Conservation (phyloP, 2,113 vertebrate species). For the Platichthys flesus region DNA sequence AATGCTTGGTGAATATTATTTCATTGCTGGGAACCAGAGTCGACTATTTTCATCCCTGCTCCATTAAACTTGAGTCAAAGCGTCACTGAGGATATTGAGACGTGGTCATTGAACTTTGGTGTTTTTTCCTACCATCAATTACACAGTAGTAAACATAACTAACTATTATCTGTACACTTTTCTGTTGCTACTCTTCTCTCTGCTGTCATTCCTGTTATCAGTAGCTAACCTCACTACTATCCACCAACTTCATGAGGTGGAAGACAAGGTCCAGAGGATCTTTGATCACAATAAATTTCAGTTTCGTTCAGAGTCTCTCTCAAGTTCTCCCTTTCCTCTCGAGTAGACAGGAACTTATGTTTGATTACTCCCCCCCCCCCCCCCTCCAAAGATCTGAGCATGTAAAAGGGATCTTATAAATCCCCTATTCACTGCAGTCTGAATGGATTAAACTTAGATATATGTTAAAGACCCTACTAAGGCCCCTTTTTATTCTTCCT, state of each 20-base stretch:
- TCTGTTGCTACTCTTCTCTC: background rate
- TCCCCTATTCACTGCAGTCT: constrained; percentile 28
- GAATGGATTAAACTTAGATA: constrained; percentile 33
- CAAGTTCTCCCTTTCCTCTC: constrained; percentile 37
- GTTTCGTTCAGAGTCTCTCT: constrained; percentile 39
- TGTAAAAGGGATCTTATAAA: constrained; percentile 30
- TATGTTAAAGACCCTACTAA: constrained; percentile 2
- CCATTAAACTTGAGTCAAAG: background rate
- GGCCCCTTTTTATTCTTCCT: constrained; percentile 21
- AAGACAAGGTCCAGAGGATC: constrained; percentile 39
- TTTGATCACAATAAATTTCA: constrained; percentile 40
- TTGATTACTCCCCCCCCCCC: constrained; percentile 20
- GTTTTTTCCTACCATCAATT: background rate
- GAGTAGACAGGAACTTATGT: constrained; percentile 32
- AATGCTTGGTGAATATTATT: constrained; percentile 59
- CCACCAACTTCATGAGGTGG: constrained; percentile 26
- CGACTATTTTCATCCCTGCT: constrained; percentile 14
- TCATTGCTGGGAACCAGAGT: constrained; percentile 31
- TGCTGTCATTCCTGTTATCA: constrained; percentile 20
- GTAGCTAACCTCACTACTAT: constrained; percentile 11
- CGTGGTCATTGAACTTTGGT: background rate
- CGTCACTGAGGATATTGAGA: background rate
- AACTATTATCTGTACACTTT: background rate
- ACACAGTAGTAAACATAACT: background rate
- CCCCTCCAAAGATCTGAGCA: constrained; percentile 24